Conservation (phyloP, 2,888 invertebrate genomes). For the Eugnorisma glareosa region DNA sequence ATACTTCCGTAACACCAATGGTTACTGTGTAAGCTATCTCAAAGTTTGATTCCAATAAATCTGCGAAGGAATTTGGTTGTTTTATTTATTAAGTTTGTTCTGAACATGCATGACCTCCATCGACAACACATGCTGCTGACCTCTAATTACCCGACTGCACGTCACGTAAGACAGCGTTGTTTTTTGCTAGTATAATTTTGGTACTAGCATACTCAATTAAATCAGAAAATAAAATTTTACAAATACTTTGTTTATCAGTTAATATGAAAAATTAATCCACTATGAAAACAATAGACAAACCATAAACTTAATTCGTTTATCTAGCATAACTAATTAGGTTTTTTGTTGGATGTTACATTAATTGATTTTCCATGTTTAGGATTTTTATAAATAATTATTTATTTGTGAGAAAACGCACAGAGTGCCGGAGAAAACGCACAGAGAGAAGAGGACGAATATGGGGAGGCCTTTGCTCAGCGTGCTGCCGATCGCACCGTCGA, state of each 20-base stretch:
- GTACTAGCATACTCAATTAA: too few relatives aligned
- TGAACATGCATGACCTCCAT: neutral
- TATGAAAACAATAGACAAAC: neutral
- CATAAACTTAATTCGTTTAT: neutral
- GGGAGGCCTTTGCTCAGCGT: too few relatives aligned
- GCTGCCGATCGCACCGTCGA: too few relatives aligned
- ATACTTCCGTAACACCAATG: constrained; percentile 89
- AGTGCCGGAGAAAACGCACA: too few relatives aligned
- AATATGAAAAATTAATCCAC: neutral
- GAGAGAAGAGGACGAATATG: too few relatives aligned
- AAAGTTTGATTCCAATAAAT: constrained; percentile 80
- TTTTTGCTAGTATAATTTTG: neutral
- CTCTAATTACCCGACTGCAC: neutral
- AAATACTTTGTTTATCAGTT: neutral
- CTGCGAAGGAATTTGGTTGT: constrained; percentile 62
- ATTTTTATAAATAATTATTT: too few relatives aligned
- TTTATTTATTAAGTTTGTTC: constrained; percentile 47
- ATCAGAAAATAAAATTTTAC: neutral
- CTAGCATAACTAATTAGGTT: neutral
- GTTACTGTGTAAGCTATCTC: constrained; percentile 91
- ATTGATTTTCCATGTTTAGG: neutral
- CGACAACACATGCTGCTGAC: neutral
- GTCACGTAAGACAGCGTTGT: neutral
- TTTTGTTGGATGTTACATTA: neutral
- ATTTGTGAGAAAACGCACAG: too few relatives aligned